Evolutionary conservation across 2,888 invertebrate genomes (phyloP).

Genomic region (Aethes cnicana): DNA sequence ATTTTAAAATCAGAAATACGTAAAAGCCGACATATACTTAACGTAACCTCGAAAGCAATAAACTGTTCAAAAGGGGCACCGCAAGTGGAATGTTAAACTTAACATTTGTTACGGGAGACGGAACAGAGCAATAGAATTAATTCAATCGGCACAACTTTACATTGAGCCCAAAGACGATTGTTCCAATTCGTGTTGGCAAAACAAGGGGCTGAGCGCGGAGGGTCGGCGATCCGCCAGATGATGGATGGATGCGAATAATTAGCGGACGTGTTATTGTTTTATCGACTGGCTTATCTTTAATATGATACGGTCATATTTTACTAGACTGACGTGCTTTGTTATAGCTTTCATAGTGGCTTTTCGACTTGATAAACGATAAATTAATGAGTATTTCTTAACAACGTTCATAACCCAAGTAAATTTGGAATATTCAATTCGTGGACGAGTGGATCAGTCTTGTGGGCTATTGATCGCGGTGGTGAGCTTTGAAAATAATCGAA

Average conservation of each 20-base stretch:
- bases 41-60: constrained; percentile 33
- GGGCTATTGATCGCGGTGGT: too few species aligned
- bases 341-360: background rate
- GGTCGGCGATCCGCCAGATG: constrained; percentile 58
- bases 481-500: too few species aligned
- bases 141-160: constrained; percentile 75
- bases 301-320: constrained; percentile 19
- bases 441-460: too few species aligned
- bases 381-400: too few species aligned
- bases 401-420: too few species aligned
- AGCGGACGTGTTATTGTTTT: constrained; percentile 34
- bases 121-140: constrained; percentile 78
- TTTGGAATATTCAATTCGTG: too few species aligned
- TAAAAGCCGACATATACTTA: constrained; percentile 23
- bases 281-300: constrained; percentile 25
- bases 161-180: constrained; percentile 71
- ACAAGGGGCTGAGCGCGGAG: constrained; percentile 61
- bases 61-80: constrained; percentile 49
- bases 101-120: constrained; percentile 66
- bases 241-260: constrained; percentile 54
- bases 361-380: too few species aligned
- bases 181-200: constrained; percentile 63
- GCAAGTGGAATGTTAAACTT: constrained; percentile 64
- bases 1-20: too few species aligned
- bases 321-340: background rate